phyloP scores from a whole-genome alignment of 2,113 vertebrate species.

The Onychostruthus taczanowskii region DNA sequence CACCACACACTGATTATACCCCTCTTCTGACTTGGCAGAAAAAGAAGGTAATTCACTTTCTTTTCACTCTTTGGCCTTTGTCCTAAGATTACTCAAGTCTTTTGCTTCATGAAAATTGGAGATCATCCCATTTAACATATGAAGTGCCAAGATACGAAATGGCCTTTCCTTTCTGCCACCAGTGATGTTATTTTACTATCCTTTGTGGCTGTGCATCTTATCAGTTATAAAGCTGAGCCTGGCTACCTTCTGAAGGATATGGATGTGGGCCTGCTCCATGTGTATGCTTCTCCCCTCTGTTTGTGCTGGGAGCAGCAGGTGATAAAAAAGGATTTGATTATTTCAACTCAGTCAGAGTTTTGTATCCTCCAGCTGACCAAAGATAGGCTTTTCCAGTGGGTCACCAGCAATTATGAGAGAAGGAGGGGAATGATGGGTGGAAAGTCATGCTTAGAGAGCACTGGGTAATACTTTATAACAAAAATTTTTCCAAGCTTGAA shows the following conservation, averaged over 20 bases:
- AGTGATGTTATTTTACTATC: not conserved
- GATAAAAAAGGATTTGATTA: not conserved
- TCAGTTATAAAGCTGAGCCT: not conserved
- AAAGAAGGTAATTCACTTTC: conserved; percentile 15
- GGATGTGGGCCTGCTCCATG: not conserved
- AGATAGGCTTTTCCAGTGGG: not conserved
- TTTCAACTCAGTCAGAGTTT: not conserved
- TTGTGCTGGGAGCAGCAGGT: not conserved
- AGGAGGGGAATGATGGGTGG: not conserved
- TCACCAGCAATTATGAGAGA: not conserved
- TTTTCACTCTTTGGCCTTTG: not conserved
- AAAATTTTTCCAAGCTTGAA: not conserved
- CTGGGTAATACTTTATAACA: not conserved
- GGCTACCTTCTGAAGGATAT: not conserved
- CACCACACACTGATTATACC: not conserved
- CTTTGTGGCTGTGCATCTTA: not conserved
- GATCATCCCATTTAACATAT: not conserved
- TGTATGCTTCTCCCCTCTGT: not conserved
- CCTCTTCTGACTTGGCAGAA: conserved; percentile 9
- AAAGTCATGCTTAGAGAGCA: not conserved
- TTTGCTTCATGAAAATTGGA: not conserved
- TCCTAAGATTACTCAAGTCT: not conserved
- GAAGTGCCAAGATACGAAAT: not conserved
- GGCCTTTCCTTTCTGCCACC: not conserved
- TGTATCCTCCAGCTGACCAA: not conserved